Base-by-base conservation (phyloP, 1,140 invertebrate genomes). In the Atta cephalotes region DNA sequence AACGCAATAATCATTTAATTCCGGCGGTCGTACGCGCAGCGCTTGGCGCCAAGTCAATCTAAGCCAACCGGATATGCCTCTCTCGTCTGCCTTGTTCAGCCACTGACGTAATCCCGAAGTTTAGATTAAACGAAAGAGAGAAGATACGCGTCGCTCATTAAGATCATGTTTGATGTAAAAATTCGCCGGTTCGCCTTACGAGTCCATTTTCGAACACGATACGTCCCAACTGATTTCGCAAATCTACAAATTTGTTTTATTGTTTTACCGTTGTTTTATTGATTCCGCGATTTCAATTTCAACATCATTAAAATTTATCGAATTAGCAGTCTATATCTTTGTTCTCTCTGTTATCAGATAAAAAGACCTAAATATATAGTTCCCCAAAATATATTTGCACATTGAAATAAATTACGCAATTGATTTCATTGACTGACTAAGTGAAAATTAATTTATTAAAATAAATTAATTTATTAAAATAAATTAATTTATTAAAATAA, bases 1-100 rank as follows among this genome's bases (percentile, higher is more conserved):
- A 95, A 95, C 92, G 92, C 90, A 94, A 93, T 93, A 94, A 95
- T 95, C 94, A 95, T 94, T 95, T 95, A 95, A 95, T 95, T 95
- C 93, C 93, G 93, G 92, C 92, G 89, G 92, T 92, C 92, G 90
- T 93, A 94, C 93, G 92, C 92, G 93, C 93, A 92, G 92, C 90
- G 93, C 91, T 95, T 95, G 94, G 95, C 95, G 95, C 95, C 95
- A 94, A 94, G 93, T 94, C 94, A 95, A 95, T 95, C 94, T 95
- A 94, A 95, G 93, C 89, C 92, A 92, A 95, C 94, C 95, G 95
- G 95, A 95, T 95, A 94, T 95, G 93, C 94, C 93, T 93, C 93
- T 94, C 92, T 94, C 89, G 94, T 93, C 93, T 93, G 91, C 72
- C 87, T 88, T 79, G 71, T 90, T 90, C 88, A 68, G 81, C 72